Conservation (phyloP, 2,797 vertebrate genomes). For the Peromyscus attwateri region DNA sequence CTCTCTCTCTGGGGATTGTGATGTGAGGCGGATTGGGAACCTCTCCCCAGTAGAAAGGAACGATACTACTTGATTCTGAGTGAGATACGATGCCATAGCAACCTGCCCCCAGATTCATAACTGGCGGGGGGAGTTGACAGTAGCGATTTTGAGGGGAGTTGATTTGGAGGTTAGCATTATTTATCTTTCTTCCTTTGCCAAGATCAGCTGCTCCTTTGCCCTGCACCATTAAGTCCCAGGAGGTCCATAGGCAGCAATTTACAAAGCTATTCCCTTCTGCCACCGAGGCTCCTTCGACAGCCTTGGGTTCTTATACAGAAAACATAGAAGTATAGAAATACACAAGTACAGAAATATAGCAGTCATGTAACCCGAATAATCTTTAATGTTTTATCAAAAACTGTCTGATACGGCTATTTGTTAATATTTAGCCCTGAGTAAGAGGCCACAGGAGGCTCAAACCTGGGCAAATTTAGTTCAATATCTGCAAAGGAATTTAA, state of each 20-base stretch:
- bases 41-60: slow-evolving; percentile 9
- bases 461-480: slow-evolving; percentile 68
- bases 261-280: slow-evolving; percentile 59
- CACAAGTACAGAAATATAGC: slow-evolving; percentile 42
- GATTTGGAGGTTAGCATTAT: slow-evolving; percentile 81
- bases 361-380: slow-evolving; percentile 33
- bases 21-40: background rate
- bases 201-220: slow-evolving; percentile 41
- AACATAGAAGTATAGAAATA: background rate
- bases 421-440: slow-evolving; percentile 75
- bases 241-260: slow-evolving; percentile 73
- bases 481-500: slow-evolving; percentile 80
- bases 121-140: slow-evolving; percentile 69
- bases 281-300: background rate
- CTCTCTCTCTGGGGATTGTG: background rate
- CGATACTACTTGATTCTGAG: slow-evolving; percentile 17
- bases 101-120: slow-evolving; percentile 66
- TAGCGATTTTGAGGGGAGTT: slow-evolving; percentile 74
- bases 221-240: slow-evolving; percentile 58
- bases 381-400: slow-evolving; percentile 78
- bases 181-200: slow-evolving; percentile 78
- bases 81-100: slow-evolving; percentile 39
- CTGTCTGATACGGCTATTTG: slow-evolving; percentile 67
- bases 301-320: slow-evolving; percentile 62
- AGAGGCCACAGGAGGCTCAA: slow-evolving; percentile 59